Conservation (phyloP, 2,888 invertebrate species). For the Euproctis similis region DNA sequence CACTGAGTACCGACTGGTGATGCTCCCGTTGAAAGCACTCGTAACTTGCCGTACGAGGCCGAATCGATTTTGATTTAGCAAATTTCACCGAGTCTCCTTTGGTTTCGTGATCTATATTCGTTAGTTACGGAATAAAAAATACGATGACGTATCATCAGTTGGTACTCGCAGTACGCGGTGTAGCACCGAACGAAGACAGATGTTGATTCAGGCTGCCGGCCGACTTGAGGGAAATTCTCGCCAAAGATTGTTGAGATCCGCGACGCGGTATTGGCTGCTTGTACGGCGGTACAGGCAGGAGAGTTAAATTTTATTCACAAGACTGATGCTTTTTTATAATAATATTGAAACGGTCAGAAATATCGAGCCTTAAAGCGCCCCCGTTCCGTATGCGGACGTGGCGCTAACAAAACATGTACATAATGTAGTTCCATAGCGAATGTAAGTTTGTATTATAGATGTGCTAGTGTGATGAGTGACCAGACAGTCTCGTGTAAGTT, state of each 20-base stretch:
- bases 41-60: too few relatives aligned
- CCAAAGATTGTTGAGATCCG: slow-evolving; percentile 55
- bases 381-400: slow-evolving; percentile 16
- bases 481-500: slow-evolving; percentile 1
- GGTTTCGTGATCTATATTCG: too few relatives aligned
- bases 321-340: slow-evolving; percentile 71
- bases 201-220: slow-evolving; percentile 43
- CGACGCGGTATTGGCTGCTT: slow-evolving; percentile 36
- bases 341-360: slow-evolving; percentile 42
- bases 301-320: slow-evolving; percentile 57
- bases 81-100: too few relatives aligned
- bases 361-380: slow-evolving; percentile 29
- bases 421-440: slow-evolving; percentile 54
- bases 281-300: too few relatives aligned
- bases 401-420: slow-evolving; percentile 50
- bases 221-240: slow-evolving; percentile 41
- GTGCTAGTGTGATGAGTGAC: slow-evolving; percentile 33
- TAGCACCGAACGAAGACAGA: slow-evolving; percentile 36
- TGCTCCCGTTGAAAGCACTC: too few relatives aligned
- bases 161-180: slow-evolving; percentile 2
- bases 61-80: too few relatives aligned
- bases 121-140: too few relatives aligned
- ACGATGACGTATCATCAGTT: too few relatives aligned
- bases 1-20: too few relatives aligned
- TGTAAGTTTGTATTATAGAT: slow-evolving; percentile 34